These are phyloP conservation scores for Bergia puertoricense DNA, from an alignment of 92 coral and sea anemone genomes.

Conservation along the genomic window DNA sequence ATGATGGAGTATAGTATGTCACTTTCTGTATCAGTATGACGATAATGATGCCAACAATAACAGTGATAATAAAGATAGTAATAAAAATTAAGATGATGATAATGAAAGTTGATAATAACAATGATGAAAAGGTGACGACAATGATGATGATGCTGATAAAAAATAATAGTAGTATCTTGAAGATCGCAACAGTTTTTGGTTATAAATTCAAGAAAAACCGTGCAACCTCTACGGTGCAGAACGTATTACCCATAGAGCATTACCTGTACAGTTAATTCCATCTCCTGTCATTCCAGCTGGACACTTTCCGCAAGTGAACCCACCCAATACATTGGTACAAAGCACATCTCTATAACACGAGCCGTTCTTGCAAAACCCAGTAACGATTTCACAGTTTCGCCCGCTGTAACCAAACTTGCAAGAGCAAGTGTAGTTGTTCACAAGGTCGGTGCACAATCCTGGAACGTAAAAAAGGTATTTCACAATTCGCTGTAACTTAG, in stretches of 20 bases:
- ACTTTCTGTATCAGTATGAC: no score
- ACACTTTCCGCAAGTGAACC: constrained; percentile 14
- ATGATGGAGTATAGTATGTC: no score
- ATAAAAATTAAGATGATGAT: no score
- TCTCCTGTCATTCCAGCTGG: constrained; percentile 5
- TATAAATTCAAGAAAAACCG: no score
- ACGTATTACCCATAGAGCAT: background rate
- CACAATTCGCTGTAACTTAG: background rate
- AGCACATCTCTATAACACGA: constrained; percentile 1
- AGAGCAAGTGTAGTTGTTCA: background rate
- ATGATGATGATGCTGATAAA: no score
- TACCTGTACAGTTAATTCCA: constrained; percentile 33
- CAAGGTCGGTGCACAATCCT: background rate
- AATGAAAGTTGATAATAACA: no score
- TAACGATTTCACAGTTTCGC: background rate
- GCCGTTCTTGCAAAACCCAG: background rate
- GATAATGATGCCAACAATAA: no score
- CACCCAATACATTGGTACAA: background rate
- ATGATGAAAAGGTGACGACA: no score
- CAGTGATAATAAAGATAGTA: no score
- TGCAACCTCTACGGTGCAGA: no score
- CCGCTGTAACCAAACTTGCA: constrained; percentile 2
- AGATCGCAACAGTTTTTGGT: no score
- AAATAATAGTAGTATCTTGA: no score
- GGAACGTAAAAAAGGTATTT: background rate